phyloP scores from a whole-genome alignment of 2,113 vertebrate genomes.

The Chascanopsetta lugubris region DNA sequence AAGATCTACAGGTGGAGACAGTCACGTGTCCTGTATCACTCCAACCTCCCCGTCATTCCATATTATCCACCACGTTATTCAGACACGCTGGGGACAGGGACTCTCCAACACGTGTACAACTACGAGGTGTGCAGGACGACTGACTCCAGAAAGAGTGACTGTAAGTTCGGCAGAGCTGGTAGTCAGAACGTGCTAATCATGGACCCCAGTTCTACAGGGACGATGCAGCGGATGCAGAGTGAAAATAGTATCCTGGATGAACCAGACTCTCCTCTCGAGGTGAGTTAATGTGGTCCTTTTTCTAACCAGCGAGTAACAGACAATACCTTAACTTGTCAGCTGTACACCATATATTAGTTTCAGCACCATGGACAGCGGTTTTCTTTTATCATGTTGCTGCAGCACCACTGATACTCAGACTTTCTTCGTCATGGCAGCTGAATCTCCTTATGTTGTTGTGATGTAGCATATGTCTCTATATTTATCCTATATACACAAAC shows the following conservation, averaged over 20 bases:
- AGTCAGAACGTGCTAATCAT: no score
- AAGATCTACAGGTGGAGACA: constrained; percentile 30
- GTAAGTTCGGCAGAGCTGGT: no score
- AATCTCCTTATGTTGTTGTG: background rate
- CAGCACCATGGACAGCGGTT: constrained; percentile 23
- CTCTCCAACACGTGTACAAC: constrained; percentile 28
- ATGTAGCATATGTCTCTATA: no score
- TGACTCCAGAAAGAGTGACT: constrained; percentile 56
- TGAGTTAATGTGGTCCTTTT: background rate
- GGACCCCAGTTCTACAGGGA: no score
- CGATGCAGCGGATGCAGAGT: constrained; percentile 4
- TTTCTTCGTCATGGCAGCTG: background rate
- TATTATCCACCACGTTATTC: constrained; percentile 27
- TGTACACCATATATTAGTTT: accelerated
- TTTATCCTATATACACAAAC: background rate
- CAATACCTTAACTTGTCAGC: background rate
- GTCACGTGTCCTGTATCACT: constrained; percentile 22
- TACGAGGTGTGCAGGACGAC: constrained; percentile 51
- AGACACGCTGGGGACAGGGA: constrained; percentile 33
- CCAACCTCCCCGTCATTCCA: constrained; percentile 20
- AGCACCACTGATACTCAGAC: no score
- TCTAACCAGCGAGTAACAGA: no score
- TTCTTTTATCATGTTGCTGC: background rate
- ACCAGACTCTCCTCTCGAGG: constrained; percentile 9
- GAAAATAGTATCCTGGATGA: constrained; percentile 4